These are phyloP conservation scores for Argentina silus DNA, from an alignment of 2,797 vertebrate species.

Conservation along the genomic window DNA sequence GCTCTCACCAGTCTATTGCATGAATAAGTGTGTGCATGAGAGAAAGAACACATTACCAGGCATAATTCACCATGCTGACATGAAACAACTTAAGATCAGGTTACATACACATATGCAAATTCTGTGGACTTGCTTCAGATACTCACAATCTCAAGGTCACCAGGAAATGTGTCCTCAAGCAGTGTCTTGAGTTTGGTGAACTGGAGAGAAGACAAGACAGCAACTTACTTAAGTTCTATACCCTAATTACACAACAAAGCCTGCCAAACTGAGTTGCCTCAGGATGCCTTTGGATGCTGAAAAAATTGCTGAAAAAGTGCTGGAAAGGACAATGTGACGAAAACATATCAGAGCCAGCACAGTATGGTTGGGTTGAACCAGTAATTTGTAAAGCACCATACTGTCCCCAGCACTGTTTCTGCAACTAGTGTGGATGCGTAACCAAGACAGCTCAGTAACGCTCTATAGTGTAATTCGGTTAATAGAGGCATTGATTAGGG, in stretches of 20 bases:
- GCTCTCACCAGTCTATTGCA: slow-evolving; percentile 45
- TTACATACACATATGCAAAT: neutral
- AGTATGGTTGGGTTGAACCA: too few relatives aligned
- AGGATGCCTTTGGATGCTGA: too few relatives aligned
- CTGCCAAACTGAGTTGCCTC: neutral
- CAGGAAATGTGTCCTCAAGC: slow-evolving; percentile 59
- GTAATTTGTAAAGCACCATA: too few relatives aligned
- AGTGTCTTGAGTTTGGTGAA: slow-evolving; percentile 51
- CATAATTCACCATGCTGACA: neutral
- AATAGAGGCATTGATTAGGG: too few relatives aligned
- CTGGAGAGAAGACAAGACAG: slow-evolving; percentile 21
- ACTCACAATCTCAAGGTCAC: slow-evolving; percentile 61
- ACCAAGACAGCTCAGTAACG: too few relatives aligned
- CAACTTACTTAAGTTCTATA: neutral
- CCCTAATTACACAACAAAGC: neutral
- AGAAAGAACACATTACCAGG: neutral
- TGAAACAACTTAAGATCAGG: neutral
- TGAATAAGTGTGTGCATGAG: neutral
- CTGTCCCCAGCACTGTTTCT: too few relatives aligned
- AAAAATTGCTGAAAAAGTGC: too few relatives aligned
- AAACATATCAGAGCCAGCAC: neutral
- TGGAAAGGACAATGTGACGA: too few relatives aligned
- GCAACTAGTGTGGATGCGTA: too few relatives aligned
- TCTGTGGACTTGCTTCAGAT: neutral
- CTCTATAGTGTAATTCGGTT: too few relatives aligned